Base-by-base conservation (phyloP, 2,888 invertebrate genomes). In the Prenolepis imparis region DNA sequence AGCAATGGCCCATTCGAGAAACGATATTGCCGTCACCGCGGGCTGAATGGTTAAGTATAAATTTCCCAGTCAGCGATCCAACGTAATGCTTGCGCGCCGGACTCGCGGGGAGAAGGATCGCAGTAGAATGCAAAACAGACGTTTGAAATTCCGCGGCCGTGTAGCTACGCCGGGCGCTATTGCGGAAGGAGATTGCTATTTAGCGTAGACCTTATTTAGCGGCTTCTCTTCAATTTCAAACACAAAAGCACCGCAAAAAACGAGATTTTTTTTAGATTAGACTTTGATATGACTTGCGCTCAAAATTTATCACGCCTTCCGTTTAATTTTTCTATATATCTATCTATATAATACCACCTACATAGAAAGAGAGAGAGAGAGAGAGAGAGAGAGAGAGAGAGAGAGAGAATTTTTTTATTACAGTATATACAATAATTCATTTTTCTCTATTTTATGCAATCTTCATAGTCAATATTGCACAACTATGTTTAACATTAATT, bases 111-210 rank as follows among this genome's bases (percentile, higher is more conserved):
- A 78, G 81, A 82, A 85, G 82, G 89, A 91, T 91, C 88, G 89
- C 72, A 85, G 83, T 74, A 88, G 89, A 89, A 91, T 90, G 92
- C 92, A 92, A 93, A 93, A 87, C 88, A 91, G 93, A 91, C 91
- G 92, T 91, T 92, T 93, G 91, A 91, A 92, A 93, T 93, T 93
- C 93, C 91, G 87, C 87, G 86, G 87, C 87, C 88, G 85, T 85
- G 89, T 81, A 72, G 73, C 87, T 67, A 59, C 67, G 66, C 41
- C 67, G 57, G 73, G 55, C 57, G 66, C 44, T 67, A 75, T 67
- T 83, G n/a, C 78, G 72, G 72, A 72, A 80, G 72, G 72, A 24
- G 61, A 80, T 80, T 32, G 32, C 36, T 72, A 80, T 52, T 52
- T 52, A 52, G 52, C n/a, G 72, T 59, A 59, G 36, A 61, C 72